Conservation (phyloP, 2,797 vertebrate species). For the Australoheros facetus region DNA sequence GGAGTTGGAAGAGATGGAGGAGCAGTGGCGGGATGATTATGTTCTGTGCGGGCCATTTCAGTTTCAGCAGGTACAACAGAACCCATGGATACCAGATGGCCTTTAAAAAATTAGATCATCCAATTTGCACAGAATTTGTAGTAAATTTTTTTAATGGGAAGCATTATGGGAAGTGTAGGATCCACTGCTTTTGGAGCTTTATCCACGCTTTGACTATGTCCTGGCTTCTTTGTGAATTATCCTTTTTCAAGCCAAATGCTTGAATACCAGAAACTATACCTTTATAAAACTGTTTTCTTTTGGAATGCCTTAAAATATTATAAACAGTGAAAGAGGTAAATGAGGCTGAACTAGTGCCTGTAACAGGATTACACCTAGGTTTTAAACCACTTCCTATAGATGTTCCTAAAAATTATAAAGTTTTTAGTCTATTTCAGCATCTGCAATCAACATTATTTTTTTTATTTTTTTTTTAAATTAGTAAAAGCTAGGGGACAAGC, state of each 20-base stretch:
- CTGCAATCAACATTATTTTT: too few species aligned
- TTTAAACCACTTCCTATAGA: too few species aligned
- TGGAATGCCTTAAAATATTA: neutral
- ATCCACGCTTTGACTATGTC: neutral
- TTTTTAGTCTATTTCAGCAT: too few species aligned
- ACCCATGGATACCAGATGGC: neutral
- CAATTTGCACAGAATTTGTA: neutral
- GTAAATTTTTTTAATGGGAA: neutral
- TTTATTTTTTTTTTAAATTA: neutral
- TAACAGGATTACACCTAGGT: too few species aligned
- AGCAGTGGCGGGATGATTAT: constrained; percentile 90
- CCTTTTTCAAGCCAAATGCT: neutral
- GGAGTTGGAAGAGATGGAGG: constrained; percentile 86
- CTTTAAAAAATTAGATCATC: neutral
- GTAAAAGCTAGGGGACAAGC: neutral
- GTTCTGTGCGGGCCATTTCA: constrained; percentile 85
- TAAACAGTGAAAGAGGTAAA: neutral
- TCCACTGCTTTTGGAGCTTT: neutral
- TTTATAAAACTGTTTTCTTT: neutral
- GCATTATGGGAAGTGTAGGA: neutral
- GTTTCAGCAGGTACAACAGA: constrained; percentile 83
- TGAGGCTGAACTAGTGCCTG: neutral
- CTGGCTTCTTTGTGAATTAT: neutral
- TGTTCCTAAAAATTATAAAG: too few species aligned
- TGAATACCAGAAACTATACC: neutral